Conservation (phyloP, 2,888 invertebrate species). For the Cabera pusaria region DNA sequence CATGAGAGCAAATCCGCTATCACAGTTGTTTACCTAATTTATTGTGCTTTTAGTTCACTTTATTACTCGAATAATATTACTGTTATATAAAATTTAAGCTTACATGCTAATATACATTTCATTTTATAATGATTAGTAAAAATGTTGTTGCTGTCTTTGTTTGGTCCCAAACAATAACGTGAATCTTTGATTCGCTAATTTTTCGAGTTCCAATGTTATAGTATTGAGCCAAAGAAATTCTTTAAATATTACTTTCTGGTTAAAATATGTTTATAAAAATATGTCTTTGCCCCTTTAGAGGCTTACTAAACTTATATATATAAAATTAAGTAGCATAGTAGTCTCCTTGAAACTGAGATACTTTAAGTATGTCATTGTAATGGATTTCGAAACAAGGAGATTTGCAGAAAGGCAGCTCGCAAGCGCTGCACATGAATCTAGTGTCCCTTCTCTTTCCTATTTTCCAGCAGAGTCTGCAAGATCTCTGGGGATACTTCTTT, state of each 20-base stretch:
- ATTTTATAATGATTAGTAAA: conserved; percentile 2
- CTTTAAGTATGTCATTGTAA: conserved; percentile 72
- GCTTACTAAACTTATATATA: conserved; percentile 31
- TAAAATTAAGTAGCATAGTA: conserved; percentile 67
- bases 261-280: conserved; percentile 36
- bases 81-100: conserved; percentile 33
- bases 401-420: conserved; percentile 78
- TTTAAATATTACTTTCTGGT: conserved; percentile 4
- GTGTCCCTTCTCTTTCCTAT: conserved; percentile 76
- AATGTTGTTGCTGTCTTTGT: conserved; percentile 5
- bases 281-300: conserved; percentile 44
- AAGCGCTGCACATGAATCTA: conserved; percentile 76
- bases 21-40: conserved; percentile 62
- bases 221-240: conserved; percentile 27
- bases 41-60: conserved; percentile 57
- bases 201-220: conserved; percentile 27
- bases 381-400: conserved; percentile 78
- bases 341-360: conserved; percentile 71
- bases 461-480: conserved; percentile 79
- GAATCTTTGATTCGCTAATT: conserved; percentile 55
- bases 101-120: conserved; percentile 23
- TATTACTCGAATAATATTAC: conserved; percentile 40
- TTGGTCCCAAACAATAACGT: conserved; percentile 45
- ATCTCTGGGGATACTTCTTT: conserved; percentile 79
- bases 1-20: conserved; percentile 63